A percentile compares a stretch with the other conserved stretches of the same genome.
Conservation (phyloP, 2,888 invertebrate species). For the Glaucopsyche alexis region DNA sequence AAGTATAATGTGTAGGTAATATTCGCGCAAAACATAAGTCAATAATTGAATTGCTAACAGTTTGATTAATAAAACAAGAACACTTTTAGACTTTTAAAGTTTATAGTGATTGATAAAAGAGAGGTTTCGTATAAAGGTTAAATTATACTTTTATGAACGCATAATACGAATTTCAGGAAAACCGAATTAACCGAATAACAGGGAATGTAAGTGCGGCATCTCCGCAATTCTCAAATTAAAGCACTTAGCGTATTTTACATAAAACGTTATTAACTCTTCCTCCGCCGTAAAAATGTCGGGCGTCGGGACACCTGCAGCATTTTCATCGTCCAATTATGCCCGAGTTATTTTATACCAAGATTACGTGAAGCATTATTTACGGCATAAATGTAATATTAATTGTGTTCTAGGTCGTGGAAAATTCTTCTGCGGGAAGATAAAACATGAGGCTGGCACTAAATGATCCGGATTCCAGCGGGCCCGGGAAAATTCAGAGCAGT, state of each 20-base stretch:
- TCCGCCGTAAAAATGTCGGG: conserved; percentile 62
- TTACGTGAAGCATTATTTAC: conserved; percentile 23
- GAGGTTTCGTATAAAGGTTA: background rate
- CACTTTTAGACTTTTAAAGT: too few relatives aligned
- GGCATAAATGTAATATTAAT: background rate
- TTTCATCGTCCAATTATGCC: conserved; percentile 58
- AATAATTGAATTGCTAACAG: too few relatives aligned
- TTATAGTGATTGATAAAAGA: too few relatives aligned
- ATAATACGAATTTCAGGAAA: background rate
- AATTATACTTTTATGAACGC: background rate
- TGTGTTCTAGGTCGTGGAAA: background rate
- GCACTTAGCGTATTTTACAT: conserved; percentile 55
- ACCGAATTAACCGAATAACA: conserved; percentile 5
- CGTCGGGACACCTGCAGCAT: conserved; percentile 58
- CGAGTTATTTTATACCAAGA: conserved; percentile 40
- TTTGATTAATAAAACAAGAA: too few relatives aligned
- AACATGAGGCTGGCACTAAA: background rate
- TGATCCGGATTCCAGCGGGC: too few relatives aligned
- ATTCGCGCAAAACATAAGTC: too few relatives aligned
- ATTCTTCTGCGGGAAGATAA: background rate
- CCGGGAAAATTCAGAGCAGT: too few relatives aligned
- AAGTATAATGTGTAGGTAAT: too few relatives aligned
- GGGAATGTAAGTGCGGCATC: conserved; percentile 13
- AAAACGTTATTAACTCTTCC: conserved; percentile 62
- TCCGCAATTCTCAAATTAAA: conserved; percentile 36